A percentile compares a stretch with the other conserved stretches of the same genome.
Evolutionary conservation across 2,888 invertebrate genomes (phyloP).

Genomic region (Nasonovia ribisnigri): DNA sequence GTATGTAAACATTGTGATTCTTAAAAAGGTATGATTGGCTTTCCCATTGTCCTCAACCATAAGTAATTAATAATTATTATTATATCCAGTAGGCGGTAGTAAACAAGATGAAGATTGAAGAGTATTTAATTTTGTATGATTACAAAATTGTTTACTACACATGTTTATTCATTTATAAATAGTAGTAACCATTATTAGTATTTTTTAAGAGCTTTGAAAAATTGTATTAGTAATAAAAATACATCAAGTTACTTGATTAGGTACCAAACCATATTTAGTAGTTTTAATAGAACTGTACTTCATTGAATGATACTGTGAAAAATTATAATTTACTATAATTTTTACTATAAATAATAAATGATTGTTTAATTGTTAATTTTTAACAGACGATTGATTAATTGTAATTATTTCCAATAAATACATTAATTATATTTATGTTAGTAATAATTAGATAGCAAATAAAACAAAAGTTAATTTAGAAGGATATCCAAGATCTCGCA

Average conservation of each 20-base stretch:
- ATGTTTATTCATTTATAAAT: constrained; percentile 30
- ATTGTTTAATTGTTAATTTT: too few relatives aligned
- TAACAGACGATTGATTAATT: too few relatives aligned
- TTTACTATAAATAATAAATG: neutral
- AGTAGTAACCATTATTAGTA: neutral
- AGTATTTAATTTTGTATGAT: neutral
- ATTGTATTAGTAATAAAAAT: constrained; percentile 8
- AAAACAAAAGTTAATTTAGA: constrained; percentile 5
- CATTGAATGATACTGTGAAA: neutral
- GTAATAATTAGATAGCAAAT: constrained; percentile 1
- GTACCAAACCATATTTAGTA: constrained; percentile 40
- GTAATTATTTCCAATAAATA: neutral
- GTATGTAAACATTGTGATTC: constrained; percentile 1
- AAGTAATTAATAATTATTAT: constrained; percentile 18
- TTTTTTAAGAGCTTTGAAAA: constrained; percentile 21
- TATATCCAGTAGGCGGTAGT: neutral
- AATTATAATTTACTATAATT: neutral
- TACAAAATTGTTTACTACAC: too few relatives aligned
- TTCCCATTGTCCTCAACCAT: constrained; percentile 49
- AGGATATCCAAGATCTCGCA: neutral
- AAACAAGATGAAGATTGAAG: neutral
- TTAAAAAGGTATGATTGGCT: constrained; percentile 8
- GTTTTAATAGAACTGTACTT: neutral
- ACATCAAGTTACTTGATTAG: neutral
- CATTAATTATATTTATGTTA: constrained; percentile 28